Base-by-base conservation (phyloP, 2,888 invertebrate genomes). In the Morpho deidamia region DNA sequence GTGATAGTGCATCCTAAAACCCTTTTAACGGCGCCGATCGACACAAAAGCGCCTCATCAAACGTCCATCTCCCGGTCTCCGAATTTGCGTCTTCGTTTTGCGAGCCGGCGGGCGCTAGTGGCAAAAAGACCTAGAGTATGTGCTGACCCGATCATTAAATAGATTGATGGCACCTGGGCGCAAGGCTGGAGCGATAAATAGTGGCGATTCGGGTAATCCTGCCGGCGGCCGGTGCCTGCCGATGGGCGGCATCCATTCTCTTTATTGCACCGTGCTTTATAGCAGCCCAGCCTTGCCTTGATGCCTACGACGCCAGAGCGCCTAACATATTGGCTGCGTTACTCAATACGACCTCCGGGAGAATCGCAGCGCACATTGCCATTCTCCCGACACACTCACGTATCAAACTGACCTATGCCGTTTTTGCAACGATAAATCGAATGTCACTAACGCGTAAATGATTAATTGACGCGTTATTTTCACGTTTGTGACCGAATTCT, bases 121-220 rank as follows among this genome's bases (percentile, higher is more conserved):
- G 71, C 77, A 88, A 88, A 88, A 89, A 85, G 84, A 76, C 72
- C 75, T 76, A 85, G 86, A 85, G 80, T 75, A 79, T 76, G 84
- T 83, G 89, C 89, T 88, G 89, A 89, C 88, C 89, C 87, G 88
- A 88, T 89, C 89, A 88, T 89, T 89, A 89, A 88, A 87, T 83
- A 89, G 89, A 89, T 89, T 85, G 89, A 89, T 89, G 80, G 89
- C 84, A 88, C 89, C 89, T 89, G 89, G 85, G 86, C 83, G 84
- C 82, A 82, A 81, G 85, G 83, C 84, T 81, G 74, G 79, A 78
- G 85, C 89, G 87, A 89, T 89, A 89, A 88, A 89, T 89, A 89
- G 89, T 88, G 89, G 86, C 84, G 86, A 86, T 88, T 88, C 84
- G 80, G 83, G 83, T 89, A 89, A 89, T 88, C 88, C 88, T 72